Evolutionary conservation across 1,140 invertebrate genomes (phyloP).

Genomic region (Bathynomus jamesi): DNA sequence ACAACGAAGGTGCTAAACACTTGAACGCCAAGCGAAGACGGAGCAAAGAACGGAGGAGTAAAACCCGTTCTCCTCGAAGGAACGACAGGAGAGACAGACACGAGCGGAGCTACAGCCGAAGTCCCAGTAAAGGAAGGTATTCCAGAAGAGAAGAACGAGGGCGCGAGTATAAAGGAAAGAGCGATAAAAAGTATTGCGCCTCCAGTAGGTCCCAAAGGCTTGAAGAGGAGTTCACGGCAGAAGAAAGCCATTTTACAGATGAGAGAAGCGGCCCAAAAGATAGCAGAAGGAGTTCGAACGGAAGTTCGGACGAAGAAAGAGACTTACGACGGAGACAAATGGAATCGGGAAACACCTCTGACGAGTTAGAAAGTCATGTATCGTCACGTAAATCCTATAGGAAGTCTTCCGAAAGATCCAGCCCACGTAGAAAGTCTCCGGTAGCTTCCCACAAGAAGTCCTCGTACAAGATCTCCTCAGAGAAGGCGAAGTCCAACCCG

Average conservation of each 20-base stretch:
- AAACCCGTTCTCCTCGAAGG: background rate
- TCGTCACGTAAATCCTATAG: background rate
- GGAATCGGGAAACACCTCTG: background rate
- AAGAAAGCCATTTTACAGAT: background rate
- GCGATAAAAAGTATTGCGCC: background rate
- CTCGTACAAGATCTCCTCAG: conserved; percentile 5
- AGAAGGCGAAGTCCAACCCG: conserved; percentile 9
- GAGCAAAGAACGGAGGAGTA: background rate
- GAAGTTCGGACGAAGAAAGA: no score
- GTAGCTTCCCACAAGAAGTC: background rate
- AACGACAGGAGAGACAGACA: background rate
- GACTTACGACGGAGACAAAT: background rate
- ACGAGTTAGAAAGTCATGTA: background rate
- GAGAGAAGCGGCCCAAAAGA: background rate
- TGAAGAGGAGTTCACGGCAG: background rate
- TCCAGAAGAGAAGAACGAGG: background rate
- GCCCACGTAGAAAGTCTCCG: background rate
- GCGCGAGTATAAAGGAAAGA: background rate
- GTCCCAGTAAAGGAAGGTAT: background rate
- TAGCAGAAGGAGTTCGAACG: no score
- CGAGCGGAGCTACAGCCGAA: background rate
- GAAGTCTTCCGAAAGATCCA: background rate
- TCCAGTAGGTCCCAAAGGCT: background rate
- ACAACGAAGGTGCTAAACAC: no score
- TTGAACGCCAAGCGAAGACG: background rate